Evolutionary conservation across 2,888 invertebrate genomes (phyloP), one percentile per base, ranked within the genome.

Genomic region (Caradrina kadenii): DNA sequence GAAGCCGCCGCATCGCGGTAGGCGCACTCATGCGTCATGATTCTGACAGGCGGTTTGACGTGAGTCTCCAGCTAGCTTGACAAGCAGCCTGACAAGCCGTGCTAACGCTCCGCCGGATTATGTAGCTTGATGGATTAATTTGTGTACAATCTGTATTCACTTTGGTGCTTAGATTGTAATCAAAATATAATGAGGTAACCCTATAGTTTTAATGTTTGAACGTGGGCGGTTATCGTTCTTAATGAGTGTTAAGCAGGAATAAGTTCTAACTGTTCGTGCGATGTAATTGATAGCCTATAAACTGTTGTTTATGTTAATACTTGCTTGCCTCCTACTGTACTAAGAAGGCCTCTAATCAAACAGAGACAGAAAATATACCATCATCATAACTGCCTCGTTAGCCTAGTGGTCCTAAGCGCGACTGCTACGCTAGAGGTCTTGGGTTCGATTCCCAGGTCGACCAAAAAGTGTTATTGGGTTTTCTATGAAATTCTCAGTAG

Each of bases 101-200:
- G 88, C 89, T 87, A 89, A 88, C 91, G 90, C 88, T 89, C 86
- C 84, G 74, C 85, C 89, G 91, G 94, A 94, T 94, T 93, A 94
- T 91, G 90, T 87, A 91, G 88, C 89, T 85, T 94, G 94, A 95
- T 94, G 93, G 93, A 94, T 95, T 94, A 93, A 95, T 95, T 94
- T 93, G 88, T 88, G 89, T 84, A 76, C 70, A 80, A 82, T 83
- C 84, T 71, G 81, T 77, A 81, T 82, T 78, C 81, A 81, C 74
- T 84, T 78, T 82, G 81, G 76, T 79, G 71, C 81, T 81, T 62
- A 83, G 87, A 89, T 91, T 86, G 78, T 81, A 83, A 90, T 91
- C 90, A 84, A 87, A 87, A 88, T 88, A 88, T 88, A 89, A 89
- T 88, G 85, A 88, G 86, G 76, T 84, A 84, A 85, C 80, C 73